Conservation (phyloP, 2,888 invertebrate species). For the Agrypnus murinus region DNA sequence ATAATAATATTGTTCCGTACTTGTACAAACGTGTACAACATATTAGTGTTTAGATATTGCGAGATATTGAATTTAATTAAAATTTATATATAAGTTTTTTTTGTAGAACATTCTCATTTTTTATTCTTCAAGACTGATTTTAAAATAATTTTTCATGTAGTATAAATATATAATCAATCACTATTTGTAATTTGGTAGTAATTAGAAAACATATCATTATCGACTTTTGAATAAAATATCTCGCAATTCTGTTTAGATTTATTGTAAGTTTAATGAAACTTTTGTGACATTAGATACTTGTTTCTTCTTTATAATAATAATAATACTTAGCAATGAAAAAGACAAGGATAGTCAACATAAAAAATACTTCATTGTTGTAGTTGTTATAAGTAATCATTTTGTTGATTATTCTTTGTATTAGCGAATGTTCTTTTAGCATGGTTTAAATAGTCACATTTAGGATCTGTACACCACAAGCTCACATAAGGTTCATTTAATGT, state of each 20-base stretch:
- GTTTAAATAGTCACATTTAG: neutral
- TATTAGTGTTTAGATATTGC: slow-evolving; percentile 16
- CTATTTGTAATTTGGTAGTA: slow-evolving; percentile 41
- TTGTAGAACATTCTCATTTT: slow-evolving; percentile 36
- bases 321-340: neutral
- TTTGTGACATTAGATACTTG: slow-evolving; percentile 13
- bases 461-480: neutral
- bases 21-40: slow-evolving; percentile 22
- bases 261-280: slow-evolving; percentile 1
- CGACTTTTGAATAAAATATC: slow-evolving; percentile 13
- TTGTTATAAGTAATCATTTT: slow-evolving; percentile 9
- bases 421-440: no score
- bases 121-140: slow-evolving; percentile 41
- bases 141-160: slow-evolving; percentile 35
- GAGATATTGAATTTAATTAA: slow-evolving; percentile 23
- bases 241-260: slow-evolving; percentile 13
- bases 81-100: neutral
- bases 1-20: slow-evolving; percentile 39
- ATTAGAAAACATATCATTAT: slow-evolving; percentile 41
- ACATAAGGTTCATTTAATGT: neutral
- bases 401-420: slow-evolving; percentile 9
- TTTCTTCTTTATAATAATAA: neutral
- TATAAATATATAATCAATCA: slow-evolving; percentile 24
- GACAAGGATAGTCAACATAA: slow-evolving; percentile 23
- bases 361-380: slow-evolving; percentile 5